These are phyloP conservation scores for Siderastrea radians DNA, from an alignment of 92 coral and sea anemone genomes.

Conservation along the genomic window DNA sequence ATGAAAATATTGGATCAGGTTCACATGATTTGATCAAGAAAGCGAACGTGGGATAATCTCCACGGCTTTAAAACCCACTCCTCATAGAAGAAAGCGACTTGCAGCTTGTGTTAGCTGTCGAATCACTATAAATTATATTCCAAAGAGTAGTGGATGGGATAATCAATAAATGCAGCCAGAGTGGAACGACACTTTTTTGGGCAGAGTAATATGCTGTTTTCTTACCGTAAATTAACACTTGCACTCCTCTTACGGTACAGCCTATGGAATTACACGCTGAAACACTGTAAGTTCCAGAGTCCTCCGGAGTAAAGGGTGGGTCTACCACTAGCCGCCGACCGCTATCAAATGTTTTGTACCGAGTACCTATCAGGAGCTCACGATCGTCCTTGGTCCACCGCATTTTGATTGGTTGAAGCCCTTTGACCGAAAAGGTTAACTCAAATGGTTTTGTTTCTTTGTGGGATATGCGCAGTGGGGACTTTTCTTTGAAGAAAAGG, in stretches of 20 bases:
- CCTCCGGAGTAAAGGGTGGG: slow-evolving; percentile 16
- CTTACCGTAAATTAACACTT: slow-evolving; percentile 29
- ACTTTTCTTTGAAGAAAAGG: slow-evolving; percentile 29
- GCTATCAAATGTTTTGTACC: slow-evolving; percentile 21
- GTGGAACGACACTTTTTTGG: neutral
- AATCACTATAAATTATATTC: too few relatives aligned
- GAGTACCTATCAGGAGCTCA: slow-evolving; percentile 11
- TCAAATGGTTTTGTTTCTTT: neutral
- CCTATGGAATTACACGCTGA: slow-evolving; percentile 33
- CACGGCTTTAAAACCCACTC: too few relatives aligned
- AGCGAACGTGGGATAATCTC: too few relatives aligned
- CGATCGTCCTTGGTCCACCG: slow-evolving; percentile 22
- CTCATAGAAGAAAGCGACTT: too few relatives aligned
- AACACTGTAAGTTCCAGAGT: slow-evolving; percentile 30
- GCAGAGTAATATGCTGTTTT: too few relatives aligned
- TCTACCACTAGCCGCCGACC: slow-evolving; percentile 12
- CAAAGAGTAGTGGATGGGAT: neutral
- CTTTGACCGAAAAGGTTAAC: slow-evolving; percentile 5
- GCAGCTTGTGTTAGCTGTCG: too few relatives aligned
- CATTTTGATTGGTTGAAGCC: slow-evolving; percentile 50
- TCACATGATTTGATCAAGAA: too few relatives aligned
- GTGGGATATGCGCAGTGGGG: neutral
- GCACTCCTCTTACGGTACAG: slow-evolving; percentile 22
- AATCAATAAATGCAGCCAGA: neutral
- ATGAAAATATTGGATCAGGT: too few relatives aligned